Evolutionary conservation across 2,888 invertebrate species (phyloP).

Genomic region (Netelia melanura): DNA sequence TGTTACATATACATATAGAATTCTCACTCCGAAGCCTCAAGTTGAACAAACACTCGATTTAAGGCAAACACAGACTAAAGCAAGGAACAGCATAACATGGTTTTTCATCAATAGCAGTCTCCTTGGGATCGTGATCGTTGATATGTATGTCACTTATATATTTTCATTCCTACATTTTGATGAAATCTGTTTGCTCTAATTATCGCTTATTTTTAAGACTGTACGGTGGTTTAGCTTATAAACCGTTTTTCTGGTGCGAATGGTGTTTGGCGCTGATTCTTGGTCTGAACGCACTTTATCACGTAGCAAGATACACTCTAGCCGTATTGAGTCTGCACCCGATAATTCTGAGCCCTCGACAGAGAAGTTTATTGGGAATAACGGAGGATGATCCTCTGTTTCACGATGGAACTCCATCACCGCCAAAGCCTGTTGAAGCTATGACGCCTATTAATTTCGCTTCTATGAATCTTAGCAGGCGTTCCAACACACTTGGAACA

Average conservation of each 20-base stretch:
- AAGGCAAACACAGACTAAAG: slow-evolving; percentile 86
- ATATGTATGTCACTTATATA: slow-evolving; percentile 86
- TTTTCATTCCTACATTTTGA: not conserved
- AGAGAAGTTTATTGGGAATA: slow-evolving; percentile 86
- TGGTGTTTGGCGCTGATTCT: slow-evolving; percentile 84
- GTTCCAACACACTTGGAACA: slow-evolving; percentile 76
- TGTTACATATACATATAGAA: slow-evolving; percentile 72
- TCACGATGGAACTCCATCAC: slow-evolving; percentile 70
- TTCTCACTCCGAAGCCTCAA: slow-evolving; percentile 84
- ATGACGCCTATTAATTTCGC: slow-evolving; percentile 77
- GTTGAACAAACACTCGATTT: slow-evolving; percentile 86
- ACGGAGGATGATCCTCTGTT: slow-evolving; percentile 83
- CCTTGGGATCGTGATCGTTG: slow-evolving; percentile 86
- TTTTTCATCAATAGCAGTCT: slow-evolving; percentile 87
- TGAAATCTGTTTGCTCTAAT: not conserved
- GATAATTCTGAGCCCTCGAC: slow-evolving; percentile 85
- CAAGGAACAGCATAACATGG: slow-evolving; percentile 87
- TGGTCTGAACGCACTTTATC: slow-evolving; percentile 86
- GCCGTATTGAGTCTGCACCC: slow-evolving; percentile 84
- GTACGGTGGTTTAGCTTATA: slow-evolving; percentile 78
- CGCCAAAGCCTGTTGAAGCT: slow-evolving; percentile 72
- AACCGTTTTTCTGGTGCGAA: slow-evolving; percentile 80
- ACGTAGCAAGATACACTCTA: slow-evolving; percentile 85
- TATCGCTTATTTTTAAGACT: slow-evolving; percentile 70
- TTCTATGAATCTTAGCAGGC: slow-evolving; percentile 78